These are phyloP conservation scores for Burhinus oedicnemus DNA, from an alignment of 2,113 vertebrate genomes.

Conservation along the genomic window DNA sequence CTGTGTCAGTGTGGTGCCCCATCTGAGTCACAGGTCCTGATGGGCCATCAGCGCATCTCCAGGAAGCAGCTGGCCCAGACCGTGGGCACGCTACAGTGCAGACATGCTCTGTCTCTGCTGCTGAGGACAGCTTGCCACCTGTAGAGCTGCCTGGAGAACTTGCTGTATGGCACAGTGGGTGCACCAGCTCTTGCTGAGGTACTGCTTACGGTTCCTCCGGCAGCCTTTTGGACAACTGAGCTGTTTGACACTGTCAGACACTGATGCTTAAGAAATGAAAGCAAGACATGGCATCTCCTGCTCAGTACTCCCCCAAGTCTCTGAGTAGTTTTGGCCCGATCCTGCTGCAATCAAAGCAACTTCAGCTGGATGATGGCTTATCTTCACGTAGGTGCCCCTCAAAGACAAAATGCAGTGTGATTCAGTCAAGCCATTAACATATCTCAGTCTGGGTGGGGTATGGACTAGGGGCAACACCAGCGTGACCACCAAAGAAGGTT, in stretches of 20 bases:
- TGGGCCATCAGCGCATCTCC: background rate
- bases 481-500: background rate
- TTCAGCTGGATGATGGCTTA: background rate
- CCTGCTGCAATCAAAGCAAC: background rate
- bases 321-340: background rate
- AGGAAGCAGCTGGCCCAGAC: background rate
- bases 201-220: background rate
- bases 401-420: background rate
- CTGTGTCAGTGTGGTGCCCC: background rate
- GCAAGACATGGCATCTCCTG: background rate
- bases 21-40: background rate
- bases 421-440: background rate
- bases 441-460: background rate
- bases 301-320: background rate
- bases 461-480: background rate
- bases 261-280: background rate
- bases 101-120: too few species aligned
- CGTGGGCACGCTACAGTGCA: too few species aligned
- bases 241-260: background rate
- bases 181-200: background rate
- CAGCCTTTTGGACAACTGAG: background rate
- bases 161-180: fast-evolving
- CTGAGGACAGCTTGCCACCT: background rate
- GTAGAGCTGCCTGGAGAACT: background rate
- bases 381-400: background rate